Conservation (phyloP, 2,888 invertebrate species). For the Tenthredo notha region DNA sequence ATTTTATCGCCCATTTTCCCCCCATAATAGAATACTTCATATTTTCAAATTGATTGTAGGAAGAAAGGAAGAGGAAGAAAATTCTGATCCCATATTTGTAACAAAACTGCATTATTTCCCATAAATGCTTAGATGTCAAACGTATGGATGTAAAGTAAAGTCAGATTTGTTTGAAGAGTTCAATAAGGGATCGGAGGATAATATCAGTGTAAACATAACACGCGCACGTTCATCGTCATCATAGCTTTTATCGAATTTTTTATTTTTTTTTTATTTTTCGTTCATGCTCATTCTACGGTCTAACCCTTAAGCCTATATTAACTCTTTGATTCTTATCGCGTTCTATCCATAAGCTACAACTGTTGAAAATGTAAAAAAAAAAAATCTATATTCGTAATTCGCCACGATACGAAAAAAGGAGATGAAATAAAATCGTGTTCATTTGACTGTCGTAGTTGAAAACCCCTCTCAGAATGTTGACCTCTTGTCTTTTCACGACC, state of each 20-base stretch:
- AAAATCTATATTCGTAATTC: no score
- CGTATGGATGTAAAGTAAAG: background rate
- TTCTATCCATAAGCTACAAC: slow-evolving; percentile 17
- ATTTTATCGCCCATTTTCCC: background rate
- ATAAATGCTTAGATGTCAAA: background rate
- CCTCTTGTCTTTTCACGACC: no score
- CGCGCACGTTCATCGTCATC: background rate
- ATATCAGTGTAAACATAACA: background rate
- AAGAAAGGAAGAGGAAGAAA: background rate
- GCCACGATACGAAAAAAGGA: no score
- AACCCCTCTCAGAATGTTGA: no score
- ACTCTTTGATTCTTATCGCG: background rate
- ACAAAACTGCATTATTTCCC: background rate
- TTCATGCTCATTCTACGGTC: background rate
- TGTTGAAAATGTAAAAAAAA: background rate
- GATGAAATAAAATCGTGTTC: no score
- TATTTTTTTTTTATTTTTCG: background rate
- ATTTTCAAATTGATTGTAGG: background rate
- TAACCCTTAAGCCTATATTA: background rate
- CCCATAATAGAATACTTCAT: background rate
- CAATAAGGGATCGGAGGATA: slow-evolving; percentile 14
- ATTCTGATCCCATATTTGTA: background rate
- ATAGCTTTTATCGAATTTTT: background rate
- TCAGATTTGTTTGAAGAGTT: background rate
- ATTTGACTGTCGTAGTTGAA: no score